Base-by-base conservation (phyloP, 2,113 vertebrate genomes). In the Rhegmatorhina hoffmannsi region DNA sequence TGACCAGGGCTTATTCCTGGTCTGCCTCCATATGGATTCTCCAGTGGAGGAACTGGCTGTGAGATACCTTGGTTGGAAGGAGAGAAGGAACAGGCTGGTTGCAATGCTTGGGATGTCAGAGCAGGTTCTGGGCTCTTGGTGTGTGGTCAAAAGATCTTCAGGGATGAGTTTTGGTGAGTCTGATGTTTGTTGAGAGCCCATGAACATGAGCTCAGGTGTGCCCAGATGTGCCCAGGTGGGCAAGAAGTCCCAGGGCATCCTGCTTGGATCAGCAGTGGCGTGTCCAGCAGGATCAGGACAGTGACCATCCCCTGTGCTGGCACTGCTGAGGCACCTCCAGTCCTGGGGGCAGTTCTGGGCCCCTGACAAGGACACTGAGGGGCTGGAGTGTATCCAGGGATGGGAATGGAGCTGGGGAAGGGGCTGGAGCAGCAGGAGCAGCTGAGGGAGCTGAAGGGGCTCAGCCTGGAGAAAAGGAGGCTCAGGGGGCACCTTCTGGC, bases 381-480 rank as follows among this genome's bases (percentile, higher is more conserved):
- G 33, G 26, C 26, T 87, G 63, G 46, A 86, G 25, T 0, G 0
- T 60, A 16, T 44, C 13, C 20, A 44, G 36, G 0, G 72, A 15
- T 26, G 44, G 44, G 53, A 24, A 38, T 0, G 0, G 80, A 31
- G 58, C 33, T 55, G 47, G 28, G 56, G 56, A 73, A 55, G 68
- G 47, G 36, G 0, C 24, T 72, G 79, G 55, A 70, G 74, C 0
- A 6, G 0, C 24, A 62, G 79, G 55, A 70, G 74, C 0, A 6
- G 17, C 73, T 59, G 79, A 59, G 34, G 53, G 52, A 73, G 47
- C 36, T 62, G 67, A 36, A 26, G 43, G 50, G 52, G 72, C 53
- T 76, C 1, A 68, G 44, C 6, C 6, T 75, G 82, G n/a, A 58
- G 60, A 0, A 75, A 16, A 85, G 50, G 70, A 75, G 70, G 60